These are phyloP conservation scores for Silurus aristotelis DNA, from an alignment of 2,797 vertebrate genomes.

Conservation along the genomic window DNA sequence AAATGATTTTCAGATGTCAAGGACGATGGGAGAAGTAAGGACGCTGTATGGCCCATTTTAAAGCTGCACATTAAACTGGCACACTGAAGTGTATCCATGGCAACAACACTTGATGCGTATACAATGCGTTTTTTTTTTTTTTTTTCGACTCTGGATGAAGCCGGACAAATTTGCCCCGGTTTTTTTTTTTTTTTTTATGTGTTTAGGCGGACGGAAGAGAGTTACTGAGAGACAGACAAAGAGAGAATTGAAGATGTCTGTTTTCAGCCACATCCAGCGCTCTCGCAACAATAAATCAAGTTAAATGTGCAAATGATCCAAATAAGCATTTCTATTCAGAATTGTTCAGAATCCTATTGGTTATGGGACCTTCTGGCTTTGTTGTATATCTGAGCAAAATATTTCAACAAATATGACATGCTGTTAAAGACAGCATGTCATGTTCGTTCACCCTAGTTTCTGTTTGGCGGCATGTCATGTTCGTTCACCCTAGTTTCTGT, in stretches of 20 bases:
- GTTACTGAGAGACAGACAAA: no score
- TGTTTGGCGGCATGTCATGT: not conserved
- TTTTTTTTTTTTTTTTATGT: not conserved
- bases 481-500: not conserved
- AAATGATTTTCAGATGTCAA: not conserved
- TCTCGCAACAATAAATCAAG: no score
- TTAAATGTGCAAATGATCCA: not conserved
- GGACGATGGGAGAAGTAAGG: not conserved
- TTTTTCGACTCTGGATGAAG: conserved; percentile 41
- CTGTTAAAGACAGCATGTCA: no score
- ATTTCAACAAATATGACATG: not conserved
- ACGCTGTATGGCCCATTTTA: conserved; percentile 50
- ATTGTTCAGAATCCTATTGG: not conserved
- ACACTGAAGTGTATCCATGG: conserved; percentile 60
- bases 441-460: not conserved
- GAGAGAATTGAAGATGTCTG: no score
- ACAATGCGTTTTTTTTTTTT: conserved; percentile 53
- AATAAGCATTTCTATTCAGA: not conserved
- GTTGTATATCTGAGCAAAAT: not conserved
- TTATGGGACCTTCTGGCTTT: not conserved
- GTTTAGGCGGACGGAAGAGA: no score
- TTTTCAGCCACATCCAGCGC: no score
- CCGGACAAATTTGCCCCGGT: conserved; percentile 49
- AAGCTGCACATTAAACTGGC: conserved; percentile 52
- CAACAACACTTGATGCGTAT: conserved; percentile 60